Evolutionary conservation across 2,113 vertebrate species (phyloP), one percentile per base, ranked within the genome.

Genomic region (Xerus inauris): DNA sequence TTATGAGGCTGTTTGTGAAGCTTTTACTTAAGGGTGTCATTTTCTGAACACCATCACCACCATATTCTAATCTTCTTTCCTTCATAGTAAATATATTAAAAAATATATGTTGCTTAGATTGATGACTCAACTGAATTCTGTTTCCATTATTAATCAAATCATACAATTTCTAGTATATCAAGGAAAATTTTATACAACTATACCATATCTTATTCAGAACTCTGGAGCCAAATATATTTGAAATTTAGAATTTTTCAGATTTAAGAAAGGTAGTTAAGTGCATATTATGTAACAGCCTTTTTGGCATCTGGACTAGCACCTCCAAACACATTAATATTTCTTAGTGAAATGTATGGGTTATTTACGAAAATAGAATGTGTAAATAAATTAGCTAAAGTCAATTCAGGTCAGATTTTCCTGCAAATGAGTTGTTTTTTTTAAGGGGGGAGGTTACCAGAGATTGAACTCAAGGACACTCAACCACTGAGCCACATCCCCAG

Each of bases 311-410:
- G 40, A 65, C 35, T 42, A 84, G 69, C 40, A 73, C 16, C 54
- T 91, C 42, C 11, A 64, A 84, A 79, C 17, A 35, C 59, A 51
- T 47, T 82, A 92, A 40, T 86, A 77, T 84, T 88, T 89, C 28
- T 96, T 71, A 67, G 45, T 79, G 51, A 89, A 93, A 87, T 77
- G 1, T 93, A 22, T 91, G 57, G 49, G 49, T 91, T 76, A 88
- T 24, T 69, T 89, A 28, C 49, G 10, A 71, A 80, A 59, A 35
- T 90, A 59, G 71, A 91, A n/a, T 57, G 1, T 92, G 40, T 64
- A 91, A 54, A 65, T 80, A 80, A 89, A 62, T 83, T 35, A 65
- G 32, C 67, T 86, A 65, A 65, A 0, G 73, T 75, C 54, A 93
- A 0, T 95, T 91, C 82, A 93, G 71, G 30, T 87, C 35, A 94